phyloP scores from a whole-genome alignment of 2,113 vertebrate genomes.

The Paedocypris sp. region DNA sequence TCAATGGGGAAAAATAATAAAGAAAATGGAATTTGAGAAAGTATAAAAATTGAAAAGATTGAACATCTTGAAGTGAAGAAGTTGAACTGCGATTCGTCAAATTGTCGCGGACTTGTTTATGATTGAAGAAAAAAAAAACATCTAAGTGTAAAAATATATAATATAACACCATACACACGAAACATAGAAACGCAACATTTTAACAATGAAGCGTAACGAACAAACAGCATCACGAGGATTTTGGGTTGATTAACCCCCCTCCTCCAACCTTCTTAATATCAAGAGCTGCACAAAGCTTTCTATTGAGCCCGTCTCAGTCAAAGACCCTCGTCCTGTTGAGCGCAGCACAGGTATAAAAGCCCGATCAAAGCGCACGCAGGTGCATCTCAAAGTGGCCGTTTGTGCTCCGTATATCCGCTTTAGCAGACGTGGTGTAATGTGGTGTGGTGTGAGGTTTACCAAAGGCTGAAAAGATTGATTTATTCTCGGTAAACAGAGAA shows the following conservation, averaged over 20 bases:
- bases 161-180: no score
- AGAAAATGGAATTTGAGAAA: no score
- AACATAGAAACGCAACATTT: background rate
- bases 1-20: no score
- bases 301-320: background rate
- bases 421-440: slow-evolving; percentile 34
- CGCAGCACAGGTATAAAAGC: background rate
- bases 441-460: slow-evolving; percentile 38
- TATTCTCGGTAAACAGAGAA: slow-evolving; percentile 42
- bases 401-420: slow-evolving; percentile 26
- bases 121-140: no score
- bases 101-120: no score
- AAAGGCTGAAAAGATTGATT: slow-evolving; percentile 47
- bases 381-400: slow-evolving; percentile 23
- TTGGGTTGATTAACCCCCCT: no score
- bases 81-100: no score
- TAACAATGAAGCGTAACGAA: background rate
- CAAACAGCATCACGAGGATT: background rate
- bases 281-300: slow-evolving; percentile 5
- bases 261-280: background rate
- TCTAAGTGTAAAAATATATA: no score
- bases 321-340: background rate
- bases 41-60: no score
- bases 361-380: slow-evolving; percentile 24
- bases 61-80: no score